Percentiles rank a stretch among this genome's conserved stretches.
These are phyloP conservation scores for Sussaba pulchella DNA, from an alignment of 2,888 invertebrate species.

Conservation along the genomic window DNA sequence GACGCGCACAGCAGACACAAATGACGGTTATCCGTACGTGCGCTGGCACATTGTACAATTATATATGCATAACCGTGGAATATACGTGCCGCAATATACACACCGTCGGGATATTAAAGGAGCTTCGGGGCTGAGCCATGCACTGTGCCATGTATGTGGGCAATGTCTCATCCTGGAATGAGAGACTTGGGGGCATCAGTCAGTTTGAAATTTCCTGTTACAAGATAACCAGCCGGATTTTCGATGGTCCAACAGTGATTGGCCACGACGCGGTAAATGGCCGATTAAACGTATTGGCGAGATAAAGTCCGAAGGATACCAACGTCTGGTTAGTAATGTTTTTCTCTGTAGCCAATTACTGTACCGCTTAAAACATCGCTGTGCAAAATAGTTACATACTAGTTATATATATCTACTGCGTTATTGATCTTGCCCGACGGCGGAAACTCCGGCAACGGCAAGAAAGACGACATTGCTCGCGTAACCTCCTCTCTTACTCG, in stretches of 20 bases:
- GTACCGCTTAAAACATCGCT: background rate
- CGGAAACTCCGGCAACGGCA: conserved; percentile 1
- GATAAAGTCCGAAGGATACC: background rate
- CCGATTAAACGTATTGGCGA: background rate
- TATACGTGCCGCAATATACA: background rate
- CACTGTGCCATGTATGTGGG: background rate
- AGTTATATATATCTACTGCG: background rate
- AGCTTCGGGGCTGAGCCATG: background rate
- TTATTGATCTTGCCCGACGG: conserved; percentile 12
- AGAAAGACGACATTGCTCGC: conserved; percentile 8
- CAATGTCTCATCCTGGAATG: conserved; percentile 2
- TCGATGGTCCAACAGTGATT: background rate
- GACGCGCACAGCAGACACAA: background rate
- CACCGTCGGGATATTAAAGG: conserved; percentile 6
- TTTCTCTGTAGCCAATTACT: background rate
- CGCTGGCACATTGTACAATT: background rate
- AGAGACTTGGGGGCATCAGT: background rate
- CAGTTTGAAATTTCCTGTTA: background rate
- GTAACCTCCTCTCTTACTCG: background rate
- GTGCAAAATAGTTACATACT: background rate
- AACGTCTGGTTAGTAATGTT: background rate
- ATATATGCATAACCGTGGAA: background rate
- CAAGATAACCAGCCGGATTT: background rate
- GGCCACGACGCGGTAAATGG: background rate
- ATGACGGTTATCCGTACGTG: conserved; percentile 8